Percentiles rank a stretch among this genome's conserved stretches.
These are phyloP conservation scores for Amazona vittata DNA, from an alignment of 2,113 vertebrate genomes.

Conservation along the genomic window DNA sequence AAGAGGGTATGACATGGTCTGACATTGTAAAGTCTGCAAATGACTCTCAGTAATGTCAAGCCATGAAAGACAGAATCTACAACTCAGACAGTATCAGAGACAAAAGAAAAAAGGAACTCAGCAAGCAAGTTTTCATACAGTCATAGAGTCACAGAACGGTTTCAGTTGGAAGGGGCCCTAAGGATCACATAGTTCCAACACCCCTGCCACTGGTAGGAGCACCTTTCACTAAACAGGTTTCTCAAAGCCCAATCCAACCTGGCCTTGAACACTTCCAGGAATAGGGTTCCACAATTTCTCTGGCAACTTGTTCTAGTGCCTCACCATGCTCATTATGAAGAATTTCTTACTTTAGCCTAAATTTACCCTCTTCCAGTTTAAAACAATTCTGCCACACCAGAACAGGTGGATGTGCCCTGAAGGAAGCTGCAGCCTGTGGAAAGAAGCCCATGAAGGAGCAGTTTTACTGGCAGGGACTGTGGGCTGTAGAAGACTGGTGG, in stretches of 20 bases:
- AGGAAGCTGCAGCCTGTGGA: not conserved
- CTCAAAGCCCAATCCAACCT: not conserved
- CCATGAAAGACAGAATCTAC: not conserved
- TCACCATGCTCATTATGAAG: not conserved
- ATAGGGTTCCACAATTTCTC: not conserved
- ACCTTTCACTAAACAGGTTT: not conserved
- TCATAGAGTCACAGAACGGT: not conserved
- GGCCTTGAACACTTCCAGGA: not conserved
- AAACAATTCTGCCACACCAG: not conserved
- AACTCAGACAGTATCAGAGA: not conserved
- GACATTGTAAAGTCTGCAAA: not conserved
- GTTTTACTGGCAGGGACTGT: not conserved
- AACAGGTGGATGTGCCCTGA: not conserved
- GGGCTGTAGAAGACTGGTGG: fast-evolving
- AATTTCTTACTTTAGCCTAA: not conserved
- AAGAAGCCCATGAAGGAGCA: not conserved
- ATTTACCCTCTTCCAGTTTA: not conserved
- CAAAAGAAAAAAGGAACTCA: not conserved
- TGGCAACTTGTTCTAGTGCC: not conserved
- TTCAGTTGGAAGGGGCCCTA: not conserved
- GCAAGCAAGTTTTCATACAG: not conserved
- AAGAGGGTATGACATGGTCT: not conserved
- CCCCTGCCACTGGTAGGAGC: not conserved
- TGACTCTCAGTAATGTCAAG: not conserved
- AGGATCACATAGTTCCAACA: not conserved